Conservation (phyloP, 2,888 invertebrate species). For the Lypha dubia region DNA sequence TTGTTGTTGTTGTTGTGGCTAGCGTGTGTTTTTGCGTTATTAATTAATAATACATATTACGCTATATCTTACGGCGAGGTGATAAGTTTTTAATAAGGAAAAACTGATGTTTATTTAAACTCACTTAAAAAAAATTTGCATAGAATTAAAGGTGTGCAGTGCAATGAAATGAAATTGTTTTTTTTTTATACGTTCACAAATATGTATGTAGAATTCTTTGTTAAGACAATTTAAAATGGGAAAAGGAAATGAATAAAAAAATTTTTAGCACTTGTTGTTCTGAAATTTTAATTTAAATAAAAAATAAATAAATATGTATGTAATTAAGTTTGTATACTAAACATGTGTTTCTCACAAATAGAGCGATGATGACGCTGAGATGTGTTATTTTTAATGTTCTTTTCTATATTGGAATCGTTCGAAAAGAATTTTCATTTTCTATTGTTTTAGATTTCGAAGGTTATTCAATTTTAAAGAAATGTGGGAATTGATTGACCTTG, state of each 20-base stretch:
- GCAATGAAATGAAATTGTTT: constrained; percentile 56
- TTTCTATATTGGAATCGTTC: background rate
- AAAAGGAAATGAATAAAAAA: constrained; percentile 43
- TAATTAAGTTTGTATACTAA: constrained; percentile 5
- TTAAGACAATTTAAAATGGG: constrained; percentile 32
- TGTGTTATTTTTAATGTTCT: background rate
- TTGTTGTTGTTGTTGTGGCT: background rate
- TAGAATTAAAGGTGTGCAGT: constrained; percentile 52
- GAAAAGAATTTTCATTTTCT: background rate
- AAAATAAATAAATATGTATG: no score
- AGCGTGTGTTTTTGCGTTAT: constrained; percentile 6
- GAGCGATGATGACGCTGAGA: background rate
- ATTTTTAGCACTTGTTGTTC: constrained; percentile 49
- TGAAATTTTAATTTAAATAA: constrained; percentile 4
- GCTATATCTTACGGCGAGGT: constrained; percentile 48
- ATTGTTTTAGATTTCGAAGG: background rate
- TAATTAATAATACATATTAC: constrained; percentile 7
- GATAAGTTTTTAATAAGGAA: constrained; percentile 59
- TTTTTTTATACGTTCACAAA: constrained; percentile 8
- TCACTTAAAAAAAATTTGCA: constrained; percentile 32
- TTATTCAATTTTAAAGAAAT: background rate
- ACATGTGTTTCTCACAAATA: background rate
- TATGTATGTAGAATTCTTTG: constrained; percentile 36
- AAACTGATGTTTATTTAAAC: constrained; percentile 53
- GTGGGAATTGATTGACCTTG: no score